Percentiles rank a stretch among this genome's conserved stretches.
Evolutionary conservation across 2,113 vertebrate genomes (phyloP).

Genomic region (Chaetorhynchus papuensis): DNA sequence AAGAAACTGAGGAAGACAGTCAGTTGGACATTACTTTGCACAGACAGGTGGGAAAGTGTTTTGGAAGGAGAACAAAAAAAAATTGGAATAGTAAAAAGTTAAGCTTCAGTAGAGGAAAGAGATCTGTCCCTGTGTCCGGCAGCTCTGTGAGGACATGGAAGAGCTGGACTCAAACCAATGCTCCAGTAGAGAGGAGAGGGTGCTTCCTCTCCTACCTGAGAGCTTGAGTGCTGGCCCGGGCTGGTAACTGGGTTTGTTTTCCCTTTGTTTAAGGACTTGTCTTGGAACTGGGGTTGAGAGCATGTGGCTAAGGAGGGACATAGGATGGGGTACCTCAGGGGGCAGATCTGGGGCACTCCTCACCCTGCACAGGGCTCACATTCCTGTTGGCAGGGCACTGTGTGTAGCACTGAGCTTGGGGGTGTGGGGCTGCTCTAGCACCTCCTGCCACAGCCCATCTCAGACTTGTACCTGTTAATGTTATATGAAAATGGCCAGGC

Average conservation of each 20-base stretch:
- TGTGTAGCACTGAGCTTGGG: accelerated
- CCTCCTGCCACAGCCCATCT: neutral
- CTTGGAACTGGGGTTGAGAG: neutral
- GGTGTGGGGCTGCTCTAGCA: neutral
- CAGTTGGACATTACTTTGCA: neutral
- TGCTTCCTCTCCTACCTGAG: neutral
- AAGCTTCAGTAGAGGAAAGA: neutral
- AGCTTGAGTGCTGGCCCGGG: neutral
- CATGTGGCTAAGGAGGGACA: neutral
- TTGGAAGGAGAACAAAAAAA: neutral
- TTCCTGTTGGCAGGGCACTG: neutral
- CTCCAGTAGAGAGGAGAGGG: neutral
- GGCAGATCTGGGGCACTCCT: neutral
- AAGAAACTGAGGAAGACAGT: neutral
- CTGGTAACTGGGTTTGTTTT: neutral
- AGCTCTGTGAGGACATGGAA: neutral
- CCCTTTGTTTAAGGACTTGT: neutral
- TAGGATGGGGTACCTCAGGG: neutral
- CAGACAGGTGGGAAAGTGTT: neutral
- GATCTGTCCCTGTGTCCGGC: neutral
- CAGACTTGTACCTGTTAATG: neutral
- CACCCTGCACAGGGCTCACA: accelerated
- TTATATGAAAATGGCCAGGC: neutral
- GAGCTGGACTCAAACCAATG: neutral
- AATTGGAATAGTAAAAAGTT: neutral